Conservation (phyloP, 2,888 invertebrate species). For the Smittia aterrima region DNA sequence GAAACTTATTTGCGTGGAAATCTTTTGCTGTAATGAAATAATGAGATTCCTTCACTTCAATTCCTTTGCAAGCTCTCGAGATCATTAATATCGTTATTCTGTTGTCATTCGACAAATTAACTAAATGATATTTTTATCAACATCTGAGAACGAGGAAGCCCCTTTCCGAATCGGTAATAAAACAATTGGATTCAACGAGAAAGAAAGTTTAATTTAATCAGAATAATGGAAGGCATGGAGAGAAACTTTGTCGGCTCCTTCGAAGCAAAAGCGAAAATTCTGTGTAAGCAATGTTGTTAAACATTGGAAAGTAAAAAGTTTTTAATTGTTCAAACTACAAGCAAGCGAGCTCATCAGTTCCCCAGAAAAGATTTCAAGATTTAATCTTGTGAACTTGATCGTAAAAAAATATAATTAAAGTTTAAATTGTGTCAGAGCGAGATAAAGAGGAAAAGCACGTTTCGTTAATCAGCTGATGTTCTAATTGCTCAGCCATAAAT, state of each 20-base stretch:
- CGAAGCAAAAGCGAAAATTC: neutral
- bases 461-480: neutral
- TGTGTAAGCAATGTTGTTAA: neutral
- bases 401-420: neutral
- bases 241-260: neutral
- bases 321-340: neutral
- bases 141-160: neutral
- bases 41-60: neutral
- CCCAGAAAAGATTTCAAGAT: no score
- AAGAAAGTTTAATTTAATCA: conserved; percentile 17
- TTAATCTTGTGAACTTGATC: neutral
- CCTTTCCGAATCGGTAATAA: neutral
- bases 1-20: no score
- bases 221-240: neutral
- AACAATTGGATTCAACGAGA: neutral
- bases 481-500: conserved; percentile 8
- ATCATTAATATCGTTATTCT: conserved; percentile 17
- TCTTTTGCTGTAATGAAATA: conserved; percentile 16
- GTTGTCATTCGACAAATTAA: conserved; percentile 13
- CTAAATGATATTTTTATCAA: conserved; percentile 20
- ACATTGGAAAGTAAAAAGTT: neutral
- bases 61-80: neutral
- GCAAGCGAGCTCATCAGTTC: no score
- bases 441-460: neutral
- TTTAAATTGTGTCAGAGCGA: neutral